Conservation (phyloP, 2,113 vertebrate genomes). For the Syngnathus floridae region DNA sequence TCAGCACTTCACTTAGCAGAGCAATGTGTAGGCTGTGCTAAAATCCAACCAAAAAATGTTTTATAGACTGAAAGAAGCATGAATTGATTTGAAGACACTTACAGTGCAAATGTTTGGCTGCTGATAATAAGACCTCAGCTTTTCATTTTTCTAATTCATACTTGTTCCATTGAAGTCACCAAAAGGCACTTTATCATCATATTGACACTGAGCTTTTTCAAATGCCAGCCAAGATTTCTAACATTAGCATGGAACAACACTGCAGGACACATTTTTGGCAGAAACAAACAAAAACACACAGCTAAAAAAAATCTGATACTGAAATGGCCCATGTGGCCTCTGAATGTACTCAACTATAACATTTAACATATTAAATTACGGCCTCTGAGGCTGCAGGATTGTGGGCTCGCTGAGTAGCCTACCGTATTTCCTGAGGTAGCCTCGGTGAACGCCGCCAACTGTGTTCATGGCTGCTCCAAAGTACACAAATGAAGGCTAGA, state of each 20-base stretch:
- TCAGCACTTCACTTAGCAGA: too few relatives aligned
- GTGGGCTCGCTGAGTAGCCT: conserved; percentile 17
- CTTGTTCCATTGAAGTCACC: background rate
- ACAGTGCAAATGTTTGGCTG: too few relatives aligned
- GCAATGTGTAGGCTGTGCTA: too few relatives aligned
- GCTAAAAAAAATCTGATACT: background rate
- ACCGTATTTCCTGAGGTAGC: conserved; percentile 79
- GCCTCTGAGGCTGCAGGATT: background rate
- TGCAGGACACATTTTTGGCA: too few relatives aligned
- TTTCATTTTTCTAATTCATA: too few relatives aligned
- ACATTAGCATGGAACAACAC: too few relatives aligned
- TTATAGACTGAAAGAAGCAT: too few relatives aligned
- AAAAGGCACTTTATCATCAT: background rate
- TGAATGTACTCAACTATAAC: background rate
- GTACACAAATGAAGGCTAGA: conserved; percentile 28
- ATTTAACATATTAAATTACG: background rate
- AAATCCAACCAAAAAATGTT: too few relatives aligned
- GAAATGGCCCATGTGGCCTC: background rate
- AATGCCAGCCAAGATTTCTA: background rate
- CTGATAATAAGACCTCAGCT: too few relatives aligned
- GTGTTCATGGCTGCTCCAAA: conserved; percentile 31
- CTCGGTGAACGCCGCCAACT: conserved; percentile 65
- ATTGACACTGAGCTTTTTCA: background rate
- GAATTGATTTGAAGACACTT: too few relatives aligned
- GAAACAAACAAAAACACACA: background rate